Evolutionary conservation across 2,888 invertebrate species (phyloP).

Genomic region (Stenchaetothrips biformis): DNA sequence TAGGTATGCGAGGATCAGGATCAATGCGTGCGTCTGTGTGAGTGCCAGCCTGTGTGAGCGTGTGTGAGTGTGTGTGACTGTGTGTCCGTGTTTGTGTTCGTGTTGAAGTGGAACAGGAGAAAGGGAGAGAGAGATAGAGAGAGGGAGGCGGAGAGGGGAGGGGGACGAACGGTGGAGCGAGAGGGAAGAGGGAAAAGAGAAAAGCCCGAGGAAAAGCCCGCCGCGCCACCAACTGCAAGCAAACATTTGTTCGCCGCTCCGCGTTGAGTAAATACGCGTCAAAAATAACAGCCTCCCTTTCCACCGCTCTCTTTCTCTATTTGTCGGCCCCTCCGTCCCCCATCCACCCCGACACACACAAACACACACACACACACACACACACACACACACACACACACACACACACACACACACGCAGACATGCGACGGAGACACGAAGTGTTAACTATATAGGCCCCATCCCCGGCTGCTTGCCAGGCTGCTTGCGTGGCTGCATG

Average conservation of each 20-base stretch:
- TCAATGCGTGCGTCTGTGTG: background rate
- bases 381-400: background rate
- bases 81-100: too few species aligned
- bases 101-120: background rate
- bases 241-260: slow-evolving; percentile 20
- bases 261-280: slow-evolving; percentile 24
- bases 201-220: slow-evolving; percentile 19
- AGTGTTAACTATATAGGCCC: slow-evolving; percentile 3
- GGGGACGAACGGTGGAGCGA: background rate
- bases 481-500: background rate
- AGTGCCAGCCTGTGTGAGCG: background rate
- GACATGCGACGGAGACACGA: background rate
- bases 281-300: slow-evolving; percentile 11
- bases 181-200: background rate
- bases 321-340: background rate
- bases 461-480: background rate
- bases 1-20: background rate
- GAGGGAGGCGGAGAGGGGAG: background rate
- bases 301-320: background rate
- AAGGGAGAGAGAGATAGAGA: background rate
- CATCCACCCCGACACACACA: background rate
- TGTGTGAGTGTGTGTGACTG: background rate
- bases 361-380: background rate
- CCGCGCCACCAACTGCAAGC: slow-evolving; percentile 23
- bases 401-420: background rate